phyloP scores from a whole-genome alignment of 2,797 vertebrate genomes.

The Zalophus californianus region DNA sequence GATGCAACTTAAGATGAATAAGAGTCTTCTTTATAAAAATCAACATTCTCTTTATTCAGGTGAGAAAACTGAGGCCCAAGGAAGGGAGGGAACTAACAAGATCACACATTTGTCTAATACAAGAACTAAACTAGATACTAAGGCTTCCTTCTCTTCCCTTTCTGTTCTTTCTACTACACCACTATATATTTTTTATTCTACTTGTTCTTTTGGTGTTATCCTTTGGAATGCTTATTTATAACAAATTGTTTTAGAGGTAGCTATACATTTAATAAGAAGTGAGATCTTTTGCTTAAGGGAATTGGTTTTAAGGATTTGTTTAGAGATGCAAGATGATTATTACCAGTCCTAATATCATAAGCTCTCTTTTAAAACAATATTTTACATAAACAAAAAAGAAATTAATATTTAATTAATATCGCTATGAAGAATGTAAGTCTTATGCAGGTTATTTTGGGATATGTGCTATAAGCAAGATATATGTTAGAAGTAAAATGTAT shows the following conservation, averaged over 20 bases:
- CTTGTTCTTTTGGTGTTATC: constrained; percentile 15
- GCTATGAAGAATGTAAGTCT: not conserved
- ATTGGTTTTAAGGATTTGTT: constrained; percentile 52
- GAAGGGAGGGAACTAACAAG: not conserved
- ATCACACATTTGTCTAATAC: not conserved
- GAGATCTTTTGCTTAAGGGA: constrained; percentile 65
- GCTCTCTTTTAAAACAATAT: not conserved
- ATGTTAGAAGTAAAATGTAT: not conserved
- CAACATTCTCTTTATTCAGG: not conserved
- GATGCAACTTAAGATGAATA: not conserved
- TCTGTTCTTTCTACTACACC: not conserved
- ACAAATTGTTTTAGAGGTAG: not conserved
- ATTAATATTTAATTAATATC: constrained; percentile 49
- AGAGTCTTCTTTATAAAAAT: not conserved
- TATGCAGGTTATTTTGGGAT: not conserved
- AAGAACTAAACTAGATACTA: not conserved
- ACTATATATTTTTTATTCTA: constrained; percentile 36
- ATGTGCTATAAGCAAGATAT: not conserved
- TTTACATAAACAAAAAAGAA: constrained; percentile 32
- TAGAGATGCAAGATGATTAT: not conserved
- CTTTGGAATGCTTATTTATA: not conserved
- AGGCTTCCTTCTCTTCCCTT: not conserved
- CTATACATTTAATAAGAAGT: constrained; percentile 51
- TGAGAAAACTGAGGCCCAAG: not conserved
- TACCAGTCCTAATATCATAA: not conserved